Base-by-base conservation (phyloP, 2,888 invertebrate species). In the Hipparchia semele region DNA sequence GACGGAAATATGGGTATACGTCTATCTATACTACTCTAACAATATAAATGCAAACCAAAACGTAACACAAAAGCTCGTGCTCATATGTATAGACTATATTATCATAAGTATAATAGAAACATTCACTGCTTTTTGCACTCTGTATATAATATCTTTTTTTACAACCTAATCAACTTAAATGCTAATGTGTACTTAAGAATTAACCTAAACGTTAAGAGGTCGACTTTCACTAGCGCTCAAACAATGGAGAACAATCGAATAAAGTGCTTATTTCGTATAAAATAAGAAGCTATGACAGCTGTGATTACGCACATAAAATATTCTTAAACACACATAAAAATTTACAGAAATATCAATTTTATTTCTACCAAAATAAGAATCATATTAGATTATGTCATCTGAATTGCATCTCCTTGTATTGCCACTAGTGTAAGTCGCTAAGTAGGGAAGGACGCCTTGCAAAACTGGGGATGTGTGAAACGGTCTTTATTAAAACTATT, bases 401-500 rank as follows among this genome's bases (percentile, higher is more conserved):
- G 12, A 51, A 51, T 12, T 6, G n/a, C 65, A 7, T 8, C 12
- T 46, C 53, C 10, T 51, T 8, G 2, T 3, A 9, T 2, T 9
- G 65, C 53, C 33, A 10, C 23, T 51, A 65, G 12, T 51, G 33
- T 23, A 10, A 65, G 33, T 65, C 51, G 23, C 23, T 65, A 81
- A 81, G 76, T 80, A 82, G 79, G 86, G 45, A 75, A 79, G 45
- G 75, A 80, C 77, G 72, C 72, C 72, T 69, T 74, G 62, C 71
- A 56, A 39, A 45, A 70, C 13, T 23, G 66, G 51, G 80, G 78
- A 82, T 79, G 79, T 78, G 82, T 85, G 83, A 84, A 81, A 75
- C 80, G 76, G 61, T 54, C 91, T 90, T 91, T 88, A 90, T 85
- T 79, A 78, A 75, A 84, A 90, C 92, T 92, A 92, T 92, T 92